Conservation (phyloP, 1,140 invertebrate species). For the Neelides sp. region DNA sequence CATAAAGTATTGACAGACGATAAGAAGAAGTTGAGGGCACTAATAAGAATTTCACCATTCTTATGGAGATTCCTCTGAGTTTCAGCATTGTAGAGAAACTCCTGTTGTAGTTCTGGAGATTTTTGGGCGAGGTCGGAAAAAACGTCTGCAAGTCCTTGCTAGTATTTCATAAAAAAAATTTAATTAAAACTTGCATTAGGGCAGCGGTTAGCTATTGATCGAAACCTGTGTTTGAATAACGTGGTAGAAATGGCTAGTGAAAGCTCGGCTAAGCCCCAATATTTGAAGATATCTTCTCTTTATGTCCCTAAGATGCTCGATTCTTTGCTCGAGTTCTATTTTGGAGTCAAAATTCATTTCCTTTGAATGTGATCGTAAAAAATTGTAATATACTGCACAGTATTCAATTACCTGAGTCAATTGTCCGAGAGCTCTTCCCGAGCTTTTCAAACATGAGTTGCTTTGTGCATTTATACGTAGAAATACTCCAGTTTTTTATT, state of each 20-base stretch:
- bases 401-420: conserved; percentile 57
- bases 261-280: conserved; percentile 64
- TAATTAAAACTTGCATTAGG: background rate
- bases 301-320: conserved; percentile 81
- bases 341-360: conserved; percentile 11
- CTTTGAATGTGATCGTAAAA: conserved; percentile 1
- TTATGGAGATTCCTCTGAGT: conserved; percentile 84
- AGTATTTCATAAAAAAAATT: conserved; percentile 16
- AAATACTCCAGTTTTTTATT: conserved; percentile 89
- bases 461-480: conserved; percentile 91
- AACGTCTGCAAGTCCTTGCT: conserved; percentile 70
- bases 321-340: conserved; percentile 76
- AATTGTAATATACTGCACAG: background rate
- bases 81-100: conserved; percentile 90
- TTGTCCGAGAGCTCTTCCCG: conserved; percentile 80
- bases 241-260: conserved; percentile 77
- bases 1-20: conserved; percentile 88
- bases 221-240: conserved; percentile 68
- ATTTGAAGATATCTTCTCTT: conserved; percentile 84
- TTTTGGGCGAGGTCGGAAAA: conserved; percentile 90
- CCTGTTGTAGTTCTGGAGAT: conserved; percentile 84
- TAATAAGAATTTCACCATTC: conserved; percentile 82
- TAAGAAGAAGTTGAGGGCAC: conserved; percentile 89
- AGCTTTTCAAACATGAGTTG: conserved; percentile 89
- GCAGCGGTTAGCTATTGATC: conserved; percentile 3